Conservation (phyloP, 2,888 invertebrate species). For the Digitonthophagus gazella region DNA sequence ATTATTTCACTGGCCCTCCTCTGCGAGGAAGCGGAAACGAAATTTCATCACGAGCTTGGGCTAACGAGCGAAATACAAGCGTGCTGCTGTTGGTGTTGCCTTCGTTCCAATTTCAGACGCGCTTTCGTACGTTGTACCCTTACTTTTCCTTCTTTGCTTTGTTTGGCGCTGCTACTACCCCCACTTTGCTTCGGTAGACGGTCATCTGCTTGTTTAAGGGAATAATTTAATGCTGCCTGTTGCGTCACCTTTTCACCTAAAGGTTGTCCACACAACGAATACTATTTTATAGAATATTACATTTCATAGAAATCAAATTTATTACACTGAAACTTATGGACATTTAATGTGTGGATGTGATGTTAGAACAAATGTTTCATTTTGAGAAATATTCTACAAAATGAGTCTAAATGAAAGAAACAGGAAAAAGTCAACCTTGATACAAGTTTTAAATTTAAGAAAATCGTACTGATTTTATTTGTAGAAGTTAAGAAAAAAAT, state of each 20-base stretch:
- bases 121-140: neutral
- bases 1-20: slow-evolving; percentile 3
- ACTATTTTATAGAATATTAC: too few relatives aligned
- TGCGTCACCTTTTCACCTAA: neutral
- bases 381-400: too few relatives aligned
- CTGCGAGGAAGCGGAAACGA: slow-evolving; percentile 4
- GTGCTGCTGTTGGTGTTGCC: neutral
- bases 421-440: too few relatives aligned
- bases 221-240: neutral
- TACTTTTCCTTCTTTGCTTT: neutral
- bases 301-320: too few relatives aligned
- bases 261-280: neutral
- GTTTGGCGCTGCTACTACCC: neutral
- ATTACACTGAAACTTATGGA: too few relatives aligned
- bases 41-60: slow-evolving; percentile 13
- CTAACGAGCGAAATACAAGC: slow-evolving; percentile 14
- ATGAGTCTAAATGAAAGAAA: too few relatives aligned
- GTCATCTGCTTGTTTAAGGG: neutral
- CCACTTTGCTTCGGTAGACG: neutral
- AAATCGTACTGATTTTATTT: too few relatives aligned
- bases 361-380: too few relatives aligned
- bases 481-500: too few relatives aligned
- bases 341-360: too few relatives aligned
- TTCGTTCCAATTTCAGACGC: neutral
- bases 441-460: too few relatives aligned